A percentile compares a stretch with the other conserved stretches of the same genome.
These are phyloP conservation scores for Tor tambroides DNA, from an alignment of 2,113 vertebrate species.

Conservation along the genomic window DNA sequence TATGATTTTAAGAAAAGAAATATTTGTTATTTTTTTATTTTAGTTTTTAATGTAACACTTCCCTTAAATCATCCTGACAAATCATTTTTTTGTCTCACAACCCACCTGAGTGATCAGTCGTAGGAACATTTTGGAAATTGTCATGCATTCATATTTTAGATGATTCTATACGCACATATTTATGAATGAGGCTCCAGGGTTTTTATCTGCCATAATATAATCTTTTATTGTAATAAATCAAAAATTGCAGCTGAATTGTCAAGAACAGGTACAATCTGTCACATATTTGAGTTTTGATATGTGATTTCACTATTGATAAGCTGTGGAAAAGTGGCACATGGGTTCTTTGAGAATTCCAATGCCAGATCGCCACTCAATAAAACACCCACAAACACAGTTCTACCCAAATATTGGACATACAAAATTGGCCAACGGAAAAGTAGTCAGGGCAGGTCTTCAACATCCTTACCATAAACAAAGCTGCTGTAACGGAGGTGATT, in stretches of 20 bases:
- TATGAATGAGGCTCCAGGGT: neutral
- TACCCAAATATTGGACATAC: neutral
- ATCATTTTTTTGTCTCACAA: no score
- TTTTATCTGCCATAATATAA: neutral
- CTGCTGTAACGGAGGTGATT: constrained; percentile 36
- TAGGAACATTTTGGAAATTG: neutral
- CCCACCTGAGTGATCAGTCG: no score
- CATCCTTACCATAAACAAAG: neutral
- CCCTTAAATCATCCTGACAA: no score
- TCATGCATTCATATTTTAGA: neutral
- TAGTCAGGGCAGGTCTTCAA: neutral
- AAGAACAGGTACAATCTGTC: neutral
- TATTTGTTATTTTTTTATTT: no score
- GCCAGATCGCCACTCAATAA: neutral
- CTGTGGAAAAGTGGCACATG: neutral
- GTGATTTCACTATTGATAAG: neutral
- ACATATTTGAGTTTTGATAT: neutral
- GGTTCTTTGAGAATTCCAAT: neutral
- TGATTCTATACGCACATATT: neutral
- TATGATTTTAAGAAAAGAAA: no score
- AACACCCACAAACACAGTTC: neutral
- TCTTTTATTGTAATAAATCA: neutral
- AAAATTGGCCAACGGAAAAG: neutral
- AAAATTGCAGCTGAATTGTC: neutral
- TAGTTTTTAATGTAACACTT: no score